Base-by-base conservation (phyloP, 1,140 invertebrate genomes). In the Brachionus paranguensis region DNA sequence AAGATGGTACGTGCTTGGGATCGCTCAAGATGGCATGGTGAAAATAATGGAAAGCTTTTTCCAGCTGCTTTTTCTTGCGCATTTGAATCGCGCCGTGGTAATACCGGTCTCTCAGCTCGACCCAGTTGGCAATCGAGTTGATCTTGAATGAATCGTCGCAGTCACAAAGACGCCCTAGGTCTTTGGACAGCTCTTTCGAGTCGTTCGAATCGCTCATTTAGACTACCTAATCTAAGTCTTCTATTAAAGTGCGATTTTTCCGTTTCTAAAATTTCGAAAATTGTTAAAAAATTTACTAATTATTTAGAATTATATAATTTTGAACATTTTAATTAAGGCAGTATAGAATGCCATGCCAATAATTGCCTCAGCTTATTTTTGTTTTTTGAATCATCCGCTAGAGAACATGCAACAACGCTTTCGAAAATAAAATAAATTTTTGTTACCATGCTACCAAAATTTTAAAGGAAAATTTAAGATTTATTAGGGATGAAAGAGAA, bases 41-140 rank as follows among this genome's bases (percentile, higher is more conserved):
- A 50, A 76, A 76, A 50, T 76, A 76, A 50, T 76, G 72, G 50
- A 50, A 50, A 11, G 72, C 72, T 76, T 76, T 76, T 76, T 76
- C 72, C 11, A 76, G 27, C 43, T 76, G 41, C 5, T 76, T 76
- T 50, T 76, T 47, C 1, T 76, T 47, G 20, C 27, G 43, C 11
- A 76, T 53, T 50, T 76, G 72, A 14, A 76, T 17, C 3, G 72
- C 72, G 8, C 72, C 72, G 10, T 76, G 72, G 27, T 76, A 76
- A 53, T 76, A 76, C 7, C 72, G 41, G 20, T 76, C 72, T 14
- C 72, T 76, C 0, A 76, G 33, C 27, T 76, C 72, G 20, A 76
- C 43, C 72, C 72, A 76, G 27, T 76, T 76, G 11, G 72, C 72
- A 27, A 76, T 76, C 10, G 72, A 76, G 43, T 76, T 76, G 24